Evolutionary conservation across 2,797 vertebrate species (phyloP).

Genomic region (Myotis vivesi): DNA sequence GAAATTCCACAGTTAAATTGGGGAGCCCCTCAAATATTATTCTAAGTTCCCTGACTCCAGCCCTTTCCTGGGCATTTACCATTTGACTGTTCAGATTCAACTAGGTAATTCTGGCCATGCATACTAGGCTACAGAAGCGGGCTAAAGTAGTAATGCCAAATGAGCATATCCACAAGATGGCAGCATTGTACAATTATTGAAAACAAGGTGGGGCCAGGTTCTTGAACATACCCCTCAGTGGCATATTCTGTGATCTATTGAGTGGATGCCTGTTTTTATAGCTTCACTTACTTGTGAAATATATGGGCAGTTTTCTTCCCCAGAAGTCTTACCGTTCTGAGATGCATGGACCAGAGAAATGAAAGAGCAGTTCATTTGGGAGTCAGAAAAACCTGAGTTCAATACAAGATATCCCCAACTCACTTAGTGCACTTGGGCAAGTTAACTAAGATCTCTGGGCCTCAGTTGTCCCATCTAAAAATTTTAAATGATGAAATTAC

Average conservation of each 20-base stretch:
- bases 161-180: constrained; percentile 62
- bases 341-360: not conserved
- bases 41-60: not conserved
- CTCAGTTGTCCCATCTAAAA: not conserved
- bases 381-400: constrained; percentile 15
- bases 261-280: not conserved
- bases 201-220: not conserved
- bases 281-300: constrained; percentile 27
- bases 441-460: not conserved
- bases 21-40: not conserved
- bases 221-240: not conserved
- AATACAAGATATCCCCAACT: not conserved
- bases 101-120: not conserved
- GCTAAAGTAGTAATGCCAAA: not conserved
- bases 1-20: not conserved
- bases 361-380: not conserved
- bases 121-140: not conserved
- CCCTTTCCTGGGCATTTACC: not conserved
- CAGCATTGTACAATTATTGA: constrained; percentile 59
- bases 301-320: not conserved
- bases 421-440: not conserved
- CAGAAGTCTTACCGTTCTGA: constrained; percentile 3
- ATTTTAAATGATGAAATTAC: not conserved
- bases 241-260: not conserved
- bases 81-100: not conserved